These are phyloP conservation scores for Halcyon leucocephala DNA, from an alignment of 2,797 vertebrate species.

Conservation along the genomic window DNA sequence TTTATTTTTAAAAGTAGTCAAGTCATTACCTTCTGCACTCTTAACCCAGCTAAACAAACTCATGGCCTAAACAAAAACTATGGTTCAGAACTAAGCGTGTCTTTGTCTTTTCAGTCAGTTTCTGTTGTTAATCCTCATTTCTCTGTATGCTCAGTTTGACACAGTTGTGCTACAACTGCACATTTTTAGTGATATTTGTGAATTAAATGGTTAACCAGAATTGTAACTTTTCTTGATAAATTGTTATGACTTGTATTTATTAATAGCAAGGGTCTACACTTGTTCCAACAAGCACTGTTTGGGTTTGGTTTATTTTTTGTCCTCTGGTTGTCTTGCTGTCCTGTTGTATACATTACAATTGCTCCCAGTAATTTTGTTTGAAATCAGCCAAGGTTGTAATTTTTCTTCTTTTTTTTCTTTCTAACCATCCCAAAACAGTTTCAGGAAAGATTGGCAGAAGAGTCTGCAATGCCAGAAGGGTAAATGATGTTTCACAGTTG, in stretches of 20 bases:
- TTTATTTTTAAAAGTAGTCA: conserved; percentile 16
- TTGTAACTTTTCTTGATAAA: conserved; percentile 7
- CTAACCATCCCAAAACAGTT: conserved; percentile 55
- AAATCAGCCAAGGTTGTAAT: conserved; percentile 57
- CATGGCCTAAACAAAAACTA: not conserved
- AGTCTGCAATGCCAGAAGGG: conserved; percentile 76
- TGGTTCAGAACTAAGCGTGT: not conserved
- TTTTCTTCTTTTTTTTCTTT: not conserved
- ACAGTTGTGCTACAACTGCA: conserved; percentile 38
- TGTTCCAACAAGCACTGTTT: conserved; percentile 4
- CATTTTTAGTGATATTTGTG: conserved; percentile 65
- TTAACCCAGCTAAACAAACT: not conserved
- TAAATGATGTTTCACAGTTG: conserved; percentile 79
- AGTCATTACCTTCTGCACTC: conserved; percentile 46
- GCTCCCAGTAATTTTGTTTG: not conserved
- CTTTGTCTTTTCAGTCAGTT: not conserved
- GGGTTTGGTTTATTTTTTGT: not conserved
- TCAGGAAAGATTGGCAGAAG: conserved; percentile 63
- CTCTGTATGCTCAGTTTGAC: conserved; percentile 42
- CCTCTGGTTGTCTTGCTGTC: conserved; percentile 33
- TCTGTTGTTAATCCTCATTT: conserved; percentile 54
- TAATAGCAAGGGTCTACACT: conserved; percentile 14
- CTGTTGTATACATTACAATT: not conserved
- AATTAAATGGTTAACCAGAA: conserved; percentile 39
- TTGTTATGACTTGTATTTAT: conserved; percentile 58